Percentiles rank a stretch among this genome's conserved stretches.
phyloP scores from a whole-genome alignment of 2,113 vertebrate genomes.

The Cheilinus undulatus region DNA sequence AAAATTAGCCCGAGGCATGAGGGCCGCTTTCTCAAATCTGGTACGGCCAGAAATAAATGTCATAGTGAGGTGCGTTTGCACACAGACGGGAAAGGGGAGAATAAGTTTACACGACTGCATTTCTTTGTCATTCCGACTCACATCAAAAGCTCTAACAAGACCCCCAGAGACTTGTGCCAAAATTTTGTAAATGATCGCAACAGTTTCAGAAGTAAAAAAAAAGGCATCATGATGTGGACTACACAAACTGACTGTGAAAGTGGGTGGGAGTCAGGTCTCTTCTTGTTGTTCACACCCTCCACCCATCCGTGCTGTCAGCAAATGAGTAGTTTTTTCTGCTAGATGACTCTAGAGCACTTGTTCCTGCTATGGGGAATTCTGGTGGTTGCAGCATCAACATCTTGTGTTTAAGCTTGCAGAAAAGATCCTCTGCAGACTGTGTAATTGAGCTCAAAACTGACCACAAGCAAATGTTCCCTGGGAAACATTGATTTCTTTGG shows the following conservation, averaged over 20 bases:
- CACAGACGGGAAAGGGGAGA: conserved; percentile 1
- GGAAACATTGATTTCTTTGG: background rate
- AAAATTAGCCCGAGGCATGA: conserved; percentile 28
- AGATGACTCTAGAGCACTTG: conserved; percentile 26
- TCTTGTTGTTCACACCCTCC: conserved; percentile 13
- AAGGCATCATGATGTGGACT: background rate
- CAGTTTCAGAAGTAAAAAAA: conserved; percentile 13
- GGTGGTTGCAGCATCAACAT: conserved; percentile 48
- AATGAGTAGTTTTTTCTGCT: conserved; percentile 33
- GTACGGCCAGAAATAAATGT: conserved; percentile 22
- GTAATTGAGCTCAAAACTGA: conserved; percentile 34
- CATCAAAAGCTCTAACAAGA: conserved; percentile 32
- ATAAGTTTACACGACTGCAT: conserved; percentile 22
- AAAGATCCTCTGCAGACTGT: conserved; percentile 10
- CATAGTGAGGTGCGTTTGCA: conserved; percentile 18
- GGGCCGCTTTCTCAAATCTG: conserved; percentile 17
- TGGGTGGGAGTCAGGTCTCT: conserved; percentile 29
- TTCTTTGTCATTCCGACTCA: background rate
- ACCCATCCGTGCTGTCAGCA: conserved; percentile 32
- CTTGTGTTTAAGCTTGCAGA: conserved; percentile 21
- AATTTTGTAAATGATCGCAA: background rate
- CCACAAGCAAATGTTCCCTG: conserved; percentile 12
- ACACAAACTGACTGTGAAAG: conserved; percentile 17
- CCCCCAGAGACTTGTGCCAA: conserved; percentile 14
- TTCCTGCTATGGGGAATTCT: conserved; percentile 56